These are phyloP conservation scores for Cheilosia vernalis DNA, from an alignment of 2,888 invertebrate species.

Conservation along the genomic window DNA sequence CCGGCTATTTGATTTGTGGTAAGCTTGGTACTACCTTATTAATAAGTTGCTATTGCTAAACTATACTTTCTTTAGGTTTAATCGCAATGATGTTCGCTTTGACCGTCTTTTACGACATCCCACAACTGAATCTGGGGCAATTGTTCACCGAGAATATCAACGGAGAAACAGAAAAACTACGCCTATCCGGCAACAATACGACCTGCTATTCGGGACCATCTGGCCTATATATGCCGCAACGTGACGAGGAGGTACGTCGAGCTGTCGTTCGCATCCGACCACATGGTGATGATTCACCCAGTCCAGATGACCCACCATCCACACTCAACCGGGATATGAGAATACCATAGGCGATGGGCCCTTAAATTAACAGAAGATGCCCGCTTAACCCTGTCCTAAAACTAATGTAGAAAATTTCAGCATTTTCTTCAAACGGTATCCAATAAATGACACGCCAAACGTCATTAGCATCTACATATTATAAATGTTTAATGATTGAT, in stretches of 20 bases:
- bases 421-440: slow-evolving; percentile 14
- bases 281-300: slow-evolving; percentile 87
- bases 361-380: slow-evolving; percentile 10
- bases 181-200: slow-evolving; percentile 85
- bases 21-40: slow-evolving; percentile 48
- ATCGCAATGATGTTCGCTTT: slow-evolving; percentile 93
- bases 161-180: slow-evolving; percentile 87
- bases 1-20: slow-evolving; percentile 85
- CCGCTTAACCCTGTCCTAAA: slow-evolving; percentile 10
- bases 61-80: slow-evolving; percentile 84
- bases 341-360: slow-evolving; percentile 83
- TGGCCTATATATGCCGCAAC: slow-evolving; percentile 83
- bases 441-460: slow-evolving; percentile 25
- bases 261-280: slow-evolving; percentile 88
- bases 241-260: slow-evolving; percentile 85
- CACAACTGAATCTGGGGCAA: slow-evolving; percentile 92
- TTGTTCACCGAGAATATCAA: slow-evolving; percentile 88
- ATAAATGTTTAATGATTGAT: too few relatives aligned
- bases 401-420: slow-evolving; percentile 3
- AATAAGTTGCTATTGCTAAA: too few relatives aligned
- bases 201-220: slow-evolving; percentile 82
- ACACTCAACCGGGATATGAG: slow-evolving; percentile 86
- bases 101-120: slow-evolving; percentile 94
- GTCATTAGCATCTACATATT: slow-evolving; percentile 9
- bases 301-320: slow-evolving; percentile 88